phyloP scores from a whole-genome alignment of 2,797 vertebrate genomes.

The Thalassophryne amazonica region DNA sequence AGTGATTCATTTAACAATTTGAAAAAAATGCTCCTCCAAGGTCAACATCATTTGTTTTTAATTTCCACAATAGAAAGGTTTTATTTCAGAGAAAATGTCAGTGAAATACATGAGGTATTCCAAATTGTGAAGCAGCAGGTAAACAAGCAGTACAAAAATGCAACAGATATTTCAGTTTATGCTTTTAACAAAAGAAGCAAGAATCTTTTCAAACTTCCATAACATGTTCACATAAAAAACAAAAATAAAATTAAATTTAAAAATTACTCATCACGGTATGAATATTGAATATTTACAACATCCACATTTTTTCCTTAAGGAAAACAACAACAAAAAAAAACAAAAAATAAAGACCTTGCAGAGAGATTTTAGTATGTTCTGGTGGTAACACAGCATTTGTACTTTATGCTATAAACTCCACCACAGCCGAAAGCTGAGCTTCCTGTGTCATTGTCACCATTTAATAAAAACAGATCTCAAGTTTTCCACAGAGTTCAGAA shows the following conservation, averaged over 20 bases:
- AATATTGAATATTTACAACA: too few species aligned
- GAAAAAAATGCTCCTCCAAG: too few species aligned
- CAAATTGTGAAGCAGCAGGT: slow-evolving; percentile 12
- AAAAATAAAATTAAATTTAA: slow-evolving; percentile 14
- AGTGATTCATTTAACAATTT: too few species aligned
- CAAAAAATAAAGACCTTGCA: background rate
- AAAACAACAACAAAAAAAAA: slow-evolving; percentile 9
- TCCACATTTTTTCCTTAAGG: too few species aligned
- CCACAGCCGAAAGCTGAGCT: slow-evolving; percentile 1
- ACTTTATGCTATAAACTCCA: background rate
- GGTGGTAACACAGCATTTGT: slow-evolving; percentile 3
- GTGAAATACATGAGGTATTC: slow-evolving; percentile 61
- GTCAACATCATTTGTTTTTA: too few species aligned
- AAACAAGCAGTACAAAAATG: slow-evolving; percentile 43
- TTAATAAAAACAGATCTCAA: slow-evolving; percentile 19
- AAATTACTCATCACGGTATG: slow-evolving; percentile 5
- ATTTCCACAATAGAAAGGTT: slow-evolving; percentile 23
- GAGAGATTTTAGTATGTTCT: slow-evolving; percentile 6
- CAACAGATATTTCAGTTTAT: slow-evolving; percentile 24
- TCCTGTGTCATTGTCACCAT: background rate
- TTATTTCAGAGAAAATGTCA: slow-evolving; percentile 44
- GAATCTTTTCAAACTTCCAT: slow-evolving; percentile 18
- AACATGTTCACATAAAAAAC: slow-evolving; percentile 16
- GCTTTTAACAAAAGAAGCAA: slow-evolving; percentile 19
- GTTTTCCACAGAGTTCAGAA: slow-evolving; percentile 5